Percentiles rank a stretch among this genome's conserved stretches.
Evolutionary conservation across 2,113 vertebrate genomes (phyloP).

Genomic region (Bungarus multicinctus): DNA sequence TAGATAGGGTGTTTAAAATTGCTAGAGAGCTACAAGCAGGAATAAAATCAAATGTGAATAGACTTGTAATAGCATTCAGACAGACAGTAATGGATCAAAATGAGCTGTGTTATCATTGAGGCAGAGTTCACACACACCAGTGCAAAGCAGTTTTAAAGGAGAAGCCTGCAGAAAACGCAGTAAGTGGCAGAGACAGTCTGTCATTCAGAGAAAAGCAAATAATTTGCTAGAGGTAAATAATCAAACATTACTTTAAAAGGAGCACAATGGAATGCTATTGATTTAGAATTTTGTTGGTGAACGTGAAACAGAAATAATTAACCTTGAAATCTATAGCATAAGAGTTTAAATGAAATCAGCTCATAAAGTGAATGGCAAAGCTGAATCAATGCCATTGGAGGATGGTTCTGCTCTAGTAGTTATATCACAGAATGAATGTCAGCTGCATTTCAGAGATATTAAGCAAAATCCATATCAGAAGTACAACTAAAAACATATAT

Average conservation of each 20-base stretch:
- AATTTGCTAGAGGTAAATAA: not conserved
- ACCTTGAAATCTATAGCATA: not conserved
- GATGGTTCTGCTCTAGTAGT: not conserved
- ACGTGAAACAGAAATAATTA: not conserved
- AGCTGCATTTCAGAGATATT: not conserved
- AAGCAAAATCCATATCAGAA: not conserved
- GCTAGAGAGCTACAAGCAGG: not conserved
- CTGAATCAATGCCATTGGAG: not conserved
- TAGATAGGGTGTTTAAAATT: not conserved
- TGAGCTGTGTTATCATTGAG: not conserved
- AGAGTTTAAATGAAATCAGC: not conserved
- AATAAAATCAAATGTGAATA: not conserved
- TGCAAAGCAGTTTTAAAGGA: not conserved
- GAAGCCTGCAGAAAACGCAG: not conserved
- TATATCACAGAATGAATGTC: not conserved
- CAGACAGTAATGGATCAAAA: not conserved
- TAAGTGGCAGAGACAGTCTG: not conserved
- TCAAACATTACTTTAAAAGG: not conserved
- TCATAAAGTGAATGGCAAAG: not conserved
- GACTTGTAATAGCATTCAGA: not conserved
- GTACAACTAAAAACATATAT: not conserved
- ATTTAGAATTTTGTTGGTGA: not conserved
- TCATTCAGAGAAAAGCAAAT: not conserved
- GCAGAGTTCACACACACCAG: not conserved
- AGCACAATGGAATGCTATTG: not conserved